Base-by-base conservation (phyloP, 2,113 vertebrate species). In the Thunnus thynnus region DNA sequence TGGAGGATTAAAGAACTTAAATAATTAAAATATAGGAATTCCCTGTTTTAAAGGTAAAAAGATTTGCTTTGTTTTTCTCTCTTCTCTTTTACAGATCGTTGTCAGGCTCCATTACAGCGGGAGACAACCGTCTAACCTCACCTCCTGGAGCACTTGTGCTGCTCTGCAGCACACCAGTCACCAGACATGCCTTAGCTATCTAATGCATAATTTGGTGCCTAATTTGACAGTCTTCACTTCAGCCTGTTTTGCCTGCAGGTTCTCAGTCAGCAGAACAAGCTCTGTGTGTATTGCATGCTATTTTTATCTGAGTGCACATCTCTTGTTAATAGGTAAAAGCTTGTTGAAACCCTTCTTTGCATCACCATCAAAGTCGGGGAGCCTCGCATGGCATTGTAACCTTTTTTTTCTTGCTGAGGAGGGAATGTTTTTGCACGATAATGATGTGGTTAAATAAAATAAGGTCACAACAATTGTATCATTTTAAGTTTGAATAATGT, bases 221-320 rank as follows among this genome's bases (percentile, higher is more conserved):
- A 93, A 92, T 94, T 90, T 92, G 89, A 88, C 91, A 91, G 82
- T 80, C 78, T 77, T 86, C 70, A 82, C 77, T 83, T 86, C 61
- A 71, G 80, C 58, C 58, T 82, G 55, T 86, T 80, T 84, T 79
- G 69, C 86, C 84, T 74, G 63, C 67, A 63, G 84, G 68, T 74
- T 78, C 72, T 58, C 78, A 85, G 86, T 85, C 86, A 85, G 88
- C 73, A 86, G 84, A 91, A 87, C 85, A 87, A 88, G 78, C 76
- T 68, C 72, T 79, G 63, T 60, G 27, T 88, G 86, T 67, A 63
- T 80, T 64, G 67, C 52, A 70, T 86, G 68, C 78, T 80, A 86
- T 92, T 91, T 87, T 80, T 78, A 87, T 82, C 79, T 54, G 65
- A 86, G 75, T 56, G 79, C 79, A 89, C 78, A 80, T 86, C 88